A percentile compares a stretch with the other conserved stretches of the same genome.
Evolutionary conservation across 1,140 invertebrate genomes (phyloP).

Genomic region (Magallana ariakensis): DNA sequence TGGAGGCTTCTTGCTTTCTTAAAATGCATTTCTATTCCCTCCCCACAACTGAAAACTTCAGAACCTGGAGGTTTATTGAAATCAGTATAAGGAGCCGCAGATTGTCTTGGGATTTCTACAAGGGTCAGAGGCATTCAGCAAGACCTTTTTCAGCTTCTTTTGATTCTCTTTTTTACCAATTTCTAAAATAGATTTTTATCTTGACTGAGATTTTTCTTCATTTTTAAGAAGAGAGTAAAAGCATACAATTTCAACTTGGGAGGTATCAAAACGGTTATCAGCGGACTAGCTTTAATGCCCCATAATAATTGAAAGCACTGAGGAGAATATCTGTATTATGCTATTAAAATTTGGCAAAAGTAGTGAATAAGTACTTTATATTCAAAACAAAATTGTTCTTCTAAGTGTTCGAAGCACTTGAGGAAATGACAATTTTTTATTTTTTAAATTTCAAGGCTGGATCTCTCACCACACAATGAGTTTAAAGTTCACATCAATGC

Average conservation of each 20-base stretch:
- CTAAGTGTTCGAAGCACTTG: slow-evolving; percentile 26
- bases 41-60: slow-evolving; percentile 30
- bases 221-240: slow-evolving; percentile 34
- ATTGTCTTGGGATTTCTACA: not conserved
- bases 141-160: not conserved
- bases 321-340: slow-evolving; percentile 1
- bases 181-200: slow-evolving; percentile 35
- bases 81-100: not conserved
- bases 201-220: slow-evolving; percentile 16
- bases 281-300: not conserved
- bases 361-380: slow-evolving; percentile 32
- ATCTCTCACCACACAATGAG: not conserved
- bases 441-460: slow-evolving; percentile 27
- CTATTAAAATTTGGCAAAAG: slow-evolving; percentile 35
- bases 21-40: slow-evolving; percentile 23
- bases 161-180: slow-evolving; percentile 24
- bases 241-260: slow-evolving; percentile 28
- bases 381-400: slow-evolving; percentile 4
- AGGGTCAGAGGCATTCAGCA: not conserved
- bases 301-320: slow-evolving; percentile 30
- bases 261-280: slow-evolving; percentile 32
- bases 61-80: slow-evolving; percentile 8
- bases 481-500: slow-evolving; percentile 24
- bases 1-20: slow-evolving; percentile 15
- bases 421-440: slow-evolving; percentile 37